phyloP scores from a whole-genome alignment of 2,113 vertebrate species.

The Noturus placidus region DNA sequence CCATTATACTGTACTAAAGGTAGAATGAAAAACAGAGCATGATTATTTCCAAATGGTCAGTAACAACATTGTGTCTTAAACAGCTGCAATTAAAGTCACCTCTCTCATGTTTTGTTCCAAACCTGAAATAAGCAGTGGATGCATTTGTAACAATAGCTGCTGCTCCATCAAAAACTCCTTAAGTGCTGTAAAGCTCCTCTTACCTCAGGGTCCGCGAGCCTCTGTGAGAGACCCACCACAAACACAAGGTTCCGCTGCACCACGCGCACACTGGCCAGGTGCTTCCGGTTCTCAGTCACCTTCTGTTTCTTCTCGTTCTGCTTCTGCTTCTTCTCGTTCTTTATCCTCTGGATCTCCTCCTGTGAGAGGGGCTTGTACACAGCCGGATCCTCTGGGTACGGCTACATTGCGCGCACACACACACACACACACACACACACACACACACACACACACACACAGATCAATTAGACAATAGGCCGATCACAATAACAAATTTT shows the following conservation, averaged over 20 bases:
- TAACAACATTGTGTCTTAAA: not conserved
- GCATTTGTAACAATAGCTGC: not conserved
- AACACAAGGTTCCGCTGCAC: constrained; percentile 99
- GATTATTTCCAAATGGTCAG: not conserved
- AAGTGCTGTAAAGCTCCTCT: constrained; percentile 43
- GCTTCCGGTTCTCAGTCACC: constrained; percentile 98
- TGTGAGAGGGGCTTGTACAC: constrained; percentile 99
- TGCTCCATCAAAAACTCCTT: not conserved
- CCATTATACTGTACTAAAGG: not conserved
- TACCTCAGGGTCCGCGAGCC: constrained; percentile 96
- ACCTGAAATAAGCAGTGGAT: not conserved
- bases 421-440: not conserved
- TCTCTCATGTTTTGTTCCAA: not conserved
- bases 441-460: constrained; percentile 7
- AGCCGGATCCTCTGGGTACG: constrained; percentile 98
- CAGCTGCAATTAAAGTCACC: not conserved
- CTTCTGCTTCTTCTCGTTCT: constrained; percentile 99
- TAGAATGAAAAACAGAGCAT: not conserved
- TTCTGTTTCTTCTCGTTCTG: constrained; percentile 99
- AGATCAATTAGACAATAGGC: not conserved
- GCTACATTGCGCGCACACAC: constrained; percentile 69
- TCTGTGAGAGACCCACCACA: constrained; percentile 95
- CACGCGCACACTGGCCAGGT: constrained; percentile 96
- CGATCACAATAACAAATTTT: too few species aligned
- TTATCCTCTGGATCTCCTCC: constrained; percentile 99